Conservation (phyloP, 2,797 vertebrate genomes). For the Acrocephalus scirpaceus region DNA sequence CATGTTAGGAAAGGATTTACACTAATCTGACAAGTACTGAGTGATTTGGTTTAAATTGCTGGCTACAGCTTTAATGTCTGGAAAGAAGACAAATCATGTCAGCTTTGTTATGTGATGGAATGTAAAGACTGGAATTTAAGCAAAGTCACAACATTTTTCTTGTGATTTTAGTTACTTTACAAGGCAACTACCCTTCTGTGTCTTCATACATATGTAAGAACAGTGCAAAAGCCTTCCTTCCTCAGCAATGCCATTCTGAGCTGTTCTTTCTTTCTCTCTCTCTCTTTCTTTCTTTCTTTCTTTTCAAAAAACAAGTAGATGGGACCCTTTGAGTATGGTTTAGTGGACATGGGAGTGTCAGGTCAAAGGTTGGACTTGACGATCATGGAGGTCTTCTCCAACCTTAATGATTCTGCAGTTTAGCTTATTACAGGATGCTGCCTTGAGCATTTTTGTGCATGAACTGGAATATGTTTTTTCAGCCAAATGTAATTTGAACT, state of each 20-base stretch:
- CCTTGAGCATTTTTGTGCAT: not conserved
- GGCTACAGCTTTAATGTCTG: not conserved
- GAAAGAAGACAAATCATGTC: not conserved
- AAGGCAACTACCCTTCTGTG: not conserved
- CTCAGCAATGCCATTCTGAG: not conserved
- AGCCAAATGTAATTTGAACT: not conserved
- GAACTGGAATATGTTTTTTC: not conserved
- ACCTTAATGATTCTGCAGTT: not conserved
- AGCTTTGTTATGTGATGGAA: not conserved
- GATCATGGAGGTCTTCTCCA: not conserved
- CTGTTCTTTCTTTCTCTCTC: too few species aligned
- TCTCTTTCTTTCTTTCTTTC: too few species aligned
- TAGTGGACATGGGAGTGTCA: not conserved
- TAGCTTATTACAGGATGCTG: not conserved
- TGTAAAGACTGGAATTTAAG: not conserved
- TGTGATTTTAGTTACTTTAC: not conserved
- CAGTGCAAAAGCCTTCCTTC: not conserved
- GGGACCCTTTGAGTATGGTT: not conserved
- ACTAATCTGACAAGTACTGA: slow-evolving; percentile 24
- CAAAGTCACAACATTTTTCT: not conserved
- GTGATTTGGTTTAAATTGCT: not conserved
- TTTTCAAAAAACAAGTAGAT: not conserved
- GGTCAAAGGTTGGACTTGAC: not conserved
- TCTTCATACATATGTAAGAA: fast-evolving
- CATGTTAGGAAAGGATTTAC: not conserved